phyloP scores from a whole-genome alignment of 2,797 vertebrate genomes.

The Pantherophis vulpinus region DNA sequence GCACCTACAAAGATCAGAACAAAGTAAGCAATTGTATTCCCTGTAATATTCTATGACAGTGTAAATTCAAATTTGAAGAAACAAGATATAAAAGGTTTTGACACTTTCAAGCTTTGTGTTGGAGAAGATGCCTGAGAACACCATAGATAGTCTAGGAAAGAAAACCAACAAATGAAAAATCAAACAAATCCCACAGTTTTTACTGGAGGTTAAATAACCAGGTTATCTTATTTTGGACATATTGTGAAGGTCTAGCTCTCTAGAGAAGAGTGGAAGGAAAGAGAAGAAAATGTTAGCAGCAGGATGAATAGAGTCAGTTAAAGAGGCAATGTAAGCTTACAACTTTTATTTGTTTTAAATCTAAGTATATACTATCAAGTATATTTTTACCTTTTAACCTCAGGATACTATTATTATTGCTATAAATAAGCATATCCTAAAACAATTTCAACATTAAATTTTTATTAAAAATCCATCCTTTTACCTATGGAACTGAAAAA shows the following conservation, averaged over 20 bases:
- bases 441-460: background rate
- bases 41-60: background rate
- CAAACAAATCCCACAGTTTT: background rate
- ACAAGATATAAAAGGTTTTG: background rate
- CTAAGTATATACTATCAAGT: too few species aligned
- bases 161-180: background rate
- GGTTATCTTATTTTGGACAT: background rate
- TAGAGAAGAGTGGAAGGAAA: background rate
- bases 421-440: background rate
- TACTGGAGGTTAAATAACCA: background rate
- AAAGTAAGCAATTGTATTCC: background rate
- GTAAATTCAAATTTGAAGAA: background rate
- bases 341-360: background rate
- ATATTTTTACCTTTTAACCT: background rate
- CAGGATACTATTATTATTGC: background rate
- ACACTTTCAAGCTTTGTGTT: background rate
- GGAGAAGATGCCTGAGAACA: background rate
- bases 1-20: background rate
- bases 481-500: background rate
- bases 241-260: background rate
- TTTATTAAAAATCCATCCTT: background rate
- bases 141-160: background rate
- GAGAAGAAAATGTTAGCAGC: background rate
- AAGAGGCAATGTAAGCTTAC: background rate
- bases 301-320: background rate